phyloP scores from a whole-genome alignment of 2,888 invertebrate species.

The Tribolium freemani region DNA sequence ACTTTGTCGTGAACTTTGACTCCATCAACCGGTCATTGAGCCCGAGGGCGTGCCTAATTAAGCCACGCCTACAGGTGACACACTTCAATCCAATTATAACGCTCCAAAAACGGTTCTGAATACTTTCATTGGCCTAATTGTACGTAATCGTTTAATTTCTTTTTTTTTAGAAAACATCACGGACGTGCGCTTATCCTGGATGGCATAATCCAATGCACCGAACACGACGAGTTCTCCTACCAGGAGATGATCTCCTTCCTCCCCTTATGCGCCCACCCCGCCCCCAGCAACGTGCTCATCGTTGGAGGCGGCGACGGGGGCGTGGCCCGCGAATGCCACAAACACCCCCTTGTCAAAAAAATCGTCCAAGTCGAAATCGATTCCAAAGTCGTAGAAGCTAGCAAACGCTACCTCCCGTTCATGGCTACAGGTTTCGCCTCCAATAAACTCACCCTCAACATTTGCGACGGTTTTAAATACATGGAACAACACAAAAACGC shows the following conservation, averaged over 20 bases:
- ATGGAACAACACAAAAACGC: conserved; percentile 87
- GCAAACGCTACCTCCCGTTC: conserved; percentile 89
- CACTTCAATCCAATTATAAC: no score
- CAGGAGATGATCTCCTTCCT: conserved; percentile 98
- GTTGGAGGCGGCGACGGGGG: conserved; percentile 99
- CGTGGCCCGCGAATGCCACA: conserved; percentile 94
- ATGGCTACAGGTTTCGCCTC: conserved; percentile 91
- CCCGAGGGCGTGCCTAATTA: not conserved
- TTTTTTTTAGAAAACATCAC: conserved; percentile 75
- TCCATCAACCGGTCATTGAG: not conserved
- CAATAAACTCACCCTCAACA: conserved; percentile 81
- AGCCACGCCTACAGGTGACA: not conserved
- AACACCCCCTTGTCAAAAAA: conserved; percentile 89
- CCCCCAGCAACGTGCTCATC: conserved; percentile 92
- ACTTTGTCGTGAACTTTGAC: not conserved
- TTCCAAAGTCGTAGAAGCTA: conserved; percentile 88
- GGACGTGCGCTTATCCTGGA: conserved; percentile 93
- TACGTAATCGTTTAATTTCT: no score
- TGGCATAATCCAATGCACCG: conserved; percentile 97
- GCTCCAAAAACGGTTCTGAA: no score
- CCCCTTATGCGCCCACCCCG: conserved; percentile 91
- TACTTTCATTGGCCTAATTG: no score
- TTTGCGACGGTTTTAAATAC: conserved; percentile 94
- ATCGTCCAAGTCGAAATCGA: conserved; percentile 93
- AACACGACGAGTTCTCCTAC: conserved; percentile 96